These are phyloP conservation scores for Laspeyria flexula DNA, from an alignment of 2,888 invertebrate genomes.

Conservation along the genomic window DNA sequence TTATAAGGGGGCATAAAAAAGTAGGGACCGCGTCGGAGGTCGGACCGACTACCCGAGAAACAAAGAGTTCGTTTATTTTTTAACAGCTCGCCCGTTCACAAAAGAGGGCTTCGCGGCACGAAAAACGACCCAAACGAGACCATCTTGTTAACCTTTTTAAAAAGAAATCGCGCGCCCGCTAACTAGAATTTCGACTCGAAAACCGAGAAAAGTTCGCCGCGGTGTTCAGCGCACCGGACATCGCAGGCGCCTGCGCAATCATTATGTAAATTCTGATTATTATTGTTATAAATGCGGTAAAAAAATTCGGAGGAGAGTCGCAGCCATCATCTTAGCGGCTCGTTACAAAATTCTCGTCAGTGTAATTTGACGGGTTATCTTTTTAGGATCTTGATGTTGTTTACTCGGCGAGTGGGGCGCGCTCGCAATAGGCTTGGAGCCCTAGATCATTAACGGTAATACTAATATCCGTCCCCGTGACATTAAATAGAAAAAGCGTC, in stretches of 20 bases:
- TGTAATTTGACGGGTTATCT: conserved; percentile 62
- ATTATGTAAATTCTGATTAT: conserved; percentile 80
- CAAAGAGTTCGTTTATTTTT: conserved; percentile 86
- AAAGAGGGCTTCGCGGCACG: conserved; percentile 82
- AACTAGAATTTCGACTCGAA: conserved; percentile 85
- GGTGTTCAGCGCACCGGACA: conserved; percentile 66
- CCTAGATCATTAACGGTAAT: conserved; percentile 62
- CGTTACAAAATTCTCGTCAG: conserved; percentile 62
- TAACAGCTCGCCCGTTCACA: conserved; percentile 85
- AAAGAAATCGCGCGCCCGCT: conserved; percentile 83
- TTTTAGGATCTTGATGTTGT: conserved; percentile 52
- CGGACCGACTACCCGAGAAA: conserved; percentile 85
- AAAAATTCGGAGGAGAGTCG: conserved; percentile 56
- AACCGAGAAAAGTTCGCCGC: conserved; percentile 80
- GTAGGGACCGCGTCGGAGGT: conserved; percentile 84
- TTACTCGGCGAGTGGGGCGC: conserved; percentile 45
- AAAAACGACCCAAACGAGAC: conserved; percentile 83
- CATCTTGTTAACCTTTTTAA: conserved; percentile 85
- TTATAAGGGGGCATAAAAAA: conserved; percentile 85
- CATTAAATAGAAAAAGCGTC: conserved; percentile 64
- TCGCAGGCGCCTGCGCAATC: conserved; percentile 80
- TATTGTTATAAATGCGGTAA: conserved; percentile 65
- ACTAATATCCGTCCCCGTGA: conserved; percentile 61
- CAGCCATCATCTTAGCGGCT: conserved; percentile 62
- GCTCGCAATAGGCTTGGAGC: conserved; percentile 44